phyloP scores from a whole-genome alignment of 2,797 vertebrate species.

The Crocodylus rhombifer region DNA sequence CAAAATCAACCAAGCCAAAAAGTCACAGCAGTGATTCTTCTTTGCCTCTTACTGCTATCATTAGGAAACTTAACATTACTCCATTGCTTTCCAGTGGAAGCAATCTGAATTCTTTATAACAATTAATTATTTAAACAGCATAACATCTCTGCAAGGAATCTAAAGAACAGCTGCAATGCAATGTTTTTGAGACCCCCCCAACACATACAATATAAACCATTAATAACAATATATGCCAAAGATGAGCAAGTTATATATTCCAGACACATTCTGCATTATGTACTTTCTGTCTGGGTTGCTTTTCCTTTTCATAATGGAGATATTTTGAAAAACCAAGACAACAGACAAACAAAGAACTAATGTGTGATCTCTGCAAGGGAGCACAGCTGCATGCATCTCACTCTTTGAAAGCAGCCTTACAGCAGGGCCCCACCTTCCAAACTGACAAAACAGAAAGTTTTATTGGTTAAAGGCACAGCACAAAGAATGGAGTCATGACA shows the following conservation, averaged over 20 bases:
- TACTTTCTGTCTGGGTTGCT: background rate
- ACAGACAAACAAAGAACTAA: background rate
- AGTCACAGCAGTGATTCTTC: background rate
- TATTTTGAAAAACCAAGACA: background rate
- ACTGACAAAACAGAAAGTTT: background rate
- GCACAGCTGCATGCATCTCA: background rate
- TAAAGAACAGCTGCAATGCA: background rate
- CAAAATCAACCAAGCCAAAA: background rate
- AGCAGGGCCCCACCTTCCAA: background rate
- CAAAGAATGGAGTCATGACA: rapidly evolving
- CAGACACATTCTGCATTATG: background rate
- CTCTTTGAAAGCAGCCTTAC: background rate
- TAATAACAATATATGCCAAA: background rate
- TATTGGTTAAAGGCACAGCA: background rate
- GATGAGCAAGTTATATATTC: background rate
- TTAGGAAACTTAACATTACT: background rate
- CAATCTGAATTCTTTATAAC: conserved; percentile 19
- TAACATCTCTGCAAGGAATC: conserved; percentile 1
- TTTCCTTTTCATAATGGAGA: background rate
- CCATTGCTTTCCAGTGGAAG: background rate
- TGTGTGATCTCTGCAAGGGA: background rate
- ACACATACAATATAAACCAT: background rate
- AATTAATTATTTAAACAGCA: conserved; percentile 39
- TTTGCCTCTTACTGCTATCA: background rate
- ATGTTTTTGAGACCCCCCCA: background rate